phyloP scores from a whole-genome alignment of 2,797 vertebrate genomes.

The Sphenopsis melanotis region DNA sequence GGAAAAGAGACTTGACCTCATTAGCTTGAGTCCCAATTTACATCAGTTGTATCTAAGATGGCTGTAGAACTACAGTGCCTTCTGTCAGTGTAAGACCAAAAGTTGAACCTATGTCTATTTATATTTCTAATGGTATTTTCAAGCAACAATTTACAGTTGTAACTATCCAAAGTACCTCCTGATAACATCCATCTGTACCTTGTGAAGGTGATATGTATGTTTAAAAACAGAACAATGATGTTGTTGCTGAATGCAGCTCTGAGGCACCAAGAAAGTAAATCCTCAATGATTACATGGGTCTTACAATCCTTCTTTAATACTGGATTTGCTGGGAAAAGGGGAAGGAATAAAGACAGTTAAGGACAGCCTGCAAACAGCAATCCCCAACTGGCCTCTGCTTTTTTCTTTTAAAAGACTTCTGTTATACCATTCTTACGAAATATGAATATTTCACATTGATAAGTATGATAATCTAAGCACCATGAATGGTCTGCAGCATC shows the following conservation, averaged over 20 bases:
- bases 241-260: not conserved
- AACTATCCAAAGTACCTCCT: not conserved
- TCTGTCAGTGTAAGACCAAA: not conserved
- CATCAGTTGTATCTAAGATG: not conserved
- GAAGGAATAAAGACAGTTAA: constrained; percentile 19
- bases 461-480: not conserved
- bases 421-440: not conserved
- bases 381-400: not conserved
- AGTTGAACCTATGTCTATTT: not conserved
- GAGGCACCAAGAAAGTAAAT: constrained; percentile 13
- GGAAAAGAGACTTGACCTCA: not conserved
- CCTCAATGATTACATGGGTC: constrained; percentile 24
- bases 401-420: not conserved
- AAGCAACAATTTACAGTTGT: not conserved
- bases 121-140: not conserved
- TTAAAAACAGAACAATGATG: not conserved
- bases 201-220: not conserved
- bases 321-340: constrained; percentile 41
- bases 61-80: not conserved
- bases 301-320: constrained; percentile 37
- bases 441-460: not conserved
- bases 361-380: not conserved
- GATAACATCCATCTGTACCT: not conserved
- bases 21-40: not conserved
- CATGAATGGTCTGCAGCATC: not conserved